Evolutionary conservation across 2,888 invertebrate genomes (phyloP), one percentile per base, ranked within the genome.

Genomic region (Melinopterus prodromus): DNA sequence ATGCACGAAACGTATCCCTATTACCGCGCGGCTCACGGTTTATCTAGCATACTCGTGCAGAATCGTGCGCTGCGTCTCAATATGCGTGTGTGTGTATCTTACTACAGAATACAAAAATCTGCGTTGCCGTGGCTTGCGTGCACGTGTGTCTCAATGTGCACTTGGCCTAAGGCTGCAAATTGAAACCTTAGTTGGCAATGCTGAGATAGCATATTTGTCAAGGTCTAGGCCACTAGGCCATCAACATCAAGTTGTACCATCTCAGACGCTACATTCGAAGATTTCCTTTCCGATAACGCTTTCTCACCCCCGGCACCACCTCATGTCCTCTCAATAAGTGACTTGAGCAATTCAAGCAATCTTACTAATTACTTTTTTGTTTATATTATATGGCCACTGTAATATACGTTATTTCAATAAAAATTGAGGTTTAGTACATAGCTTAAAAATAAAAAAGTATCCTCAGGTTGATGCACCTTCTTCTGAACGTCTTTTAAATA

Each of bases 161-260:
- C n/a, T n/a, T n/a, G n/a, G n/a, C n/a, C n/a, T 87, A 77, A 84
- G 85, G 79, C 77, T 86, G 82, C 82, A 86, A 82, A 84, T 86
- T 78, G 80, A 37, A n/a, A 72, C 69, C 35, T 35, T 77, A 71
- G 36, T 77, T 77, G 70, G 77, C 9, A 70, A 77, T 35, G 77
- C 77, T 14, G 77, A 77, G 35, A 35, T 77, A 77, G 71, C 16
- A 26, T 37, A 53, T 76, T 76, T n/a, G 5, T 53, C 53, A 53
- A 53, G 12, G 53, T 7, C 53, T 53, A 53, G 53, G 53, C 53
- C 53, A 53, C n/a, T n/a, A n/a, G n/a, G n/a, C 53, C 53, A 53
- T 53, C 53, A 53, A 53, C 53, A 53, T 53, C 53, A 53, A 53
- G 9, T 12, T 53, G 9, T 9, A 53, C 53, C 53, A 7, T 2